Evolutionary conservation across 1,140 invertebrate genomes (phyloP).

Genomic region (Eriocheir sinensis): DNA sequence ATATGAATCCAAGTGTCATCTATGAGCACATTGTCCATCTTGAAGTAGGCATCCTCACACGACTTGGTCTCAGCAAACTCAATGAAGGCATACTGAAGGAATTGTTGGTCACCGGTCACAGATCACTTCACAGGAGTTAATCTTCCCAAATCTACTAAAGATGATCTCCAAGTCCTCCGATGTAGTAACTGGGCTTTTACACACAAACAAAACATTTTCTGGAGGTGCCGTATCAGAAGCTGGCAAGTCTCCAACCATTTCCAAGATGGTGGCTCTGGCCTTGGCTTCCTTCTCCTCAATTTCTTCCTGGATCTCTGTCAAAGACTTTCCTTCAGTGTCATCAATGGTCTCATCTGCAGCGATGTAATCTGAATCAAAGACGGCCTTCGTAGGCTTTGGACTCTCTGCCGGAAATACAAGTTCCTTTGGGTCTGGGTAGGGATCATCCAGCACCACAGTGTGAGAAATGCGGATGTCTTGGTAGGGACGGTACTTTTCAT

Average conservation of each 20-base stretch:
- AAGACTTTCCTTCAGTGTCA: conserved; percentile 92
- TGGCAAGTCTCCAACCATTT: conserved; percentile 99
- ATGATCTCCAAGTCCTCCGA: conserved; percentile 99
- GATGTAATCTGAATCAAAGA: conserved; percentile 90
- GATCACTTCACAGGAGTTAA: conserved; percentile 98
- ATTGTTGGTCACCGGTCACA: conserved; percentile 95
- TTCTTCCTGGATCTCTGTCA: conserved; percentile 93
- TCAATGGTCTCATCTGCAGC: conserved; percentile 97
- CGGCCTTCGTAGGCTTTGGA: conserved; percentile 92
- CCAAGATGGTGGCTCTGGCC: conserved; percentile 97
- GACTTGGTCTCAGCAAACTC: conserved; percentile 97
- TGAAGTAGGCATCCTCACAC: conserved; percentile 99
- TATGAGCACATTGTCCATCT: conserved; percentile 99
- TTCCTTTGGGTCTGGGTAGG: conserved; percentile 93
- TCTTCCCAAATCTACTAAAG: conserved; percentile 97
- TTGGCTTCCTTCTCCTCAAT: conserved; percentile 96
- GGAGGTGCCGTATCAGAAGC: conserved; percentile 98
- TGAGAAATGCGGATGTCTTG: conserved; percentile 98
- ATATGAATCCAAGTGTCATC: conserved; percentile 99
- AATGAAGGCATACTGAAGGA: conserved; percentile 99
- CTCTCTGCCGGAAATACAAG: conserved; percentile 91
- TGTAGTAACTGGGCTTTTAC: conserved; percentile 99
- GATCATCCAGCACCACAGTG: conserved; percentile 98
- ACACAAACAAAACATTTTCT: conserved; percentile 99
- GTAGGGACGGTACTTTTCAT: conserved; percentile 94